Base-by-base conservation (phyloP, 1,140 invertebrate genomes). In the Acromyrmex echinatior region DNA sequence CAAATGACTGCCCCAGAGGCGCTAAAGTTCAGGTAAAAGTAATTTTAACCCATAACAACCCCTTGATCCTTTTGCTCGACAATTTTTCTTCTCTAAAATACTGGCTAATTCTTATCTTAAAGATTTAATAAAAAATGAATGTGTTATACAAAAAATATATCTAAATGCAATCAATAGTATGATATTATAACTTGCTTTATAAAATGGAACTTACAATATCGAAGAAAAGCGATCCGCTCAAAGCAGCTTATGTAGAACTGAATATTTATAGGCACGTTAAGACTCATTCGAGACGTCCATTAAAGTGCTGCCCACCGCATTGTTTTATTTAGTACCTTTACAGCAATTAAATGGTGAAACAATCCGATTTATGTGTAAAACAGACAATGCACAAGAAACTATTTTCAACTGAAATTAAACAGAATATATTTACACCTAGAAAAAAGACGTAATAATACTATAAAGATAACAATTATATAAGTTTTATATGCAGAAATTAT, bases 221-320 rank as follows among this genome's bases (percentile, higher is more conserved):
- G 56, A 4, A 76, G 35, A 60, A 82, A 82, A 60, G 39, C 56
- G 21, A 25, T 82, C 12, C 51, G 35, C 39, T 73, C 79, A 49
- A 82, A 73, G 65, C 56, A 84, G 56, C 56, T 84, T 84, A 84
- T 56, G 60, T 35, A 63, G 70, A 76, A 84, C 70, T 84, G 80
- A 84, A 84, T 84, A 84, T 84, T 84, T 84, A 84, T 84, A 84
- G 80, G 25, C 39, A 84, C 21, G 56, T 84, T 84, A 84, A 84
- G 56, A 74, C 56, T 74, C 66, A 76, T 84, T 84, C 80, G 56
- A 63, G 25, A 65, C 28, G 14, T 39, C 39, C 39, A 76, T 84
- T 82, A 82, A 76, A 74, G 9, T 14, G 14, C 2, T 74, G 60
- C 16, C 21, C 3, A 60, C 25, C 18, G 80, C 28, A 82, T 74